Base-by-base conservation (phyloP, 2,113 vertebrate species). In the Vulpes lagopus region DNA sequence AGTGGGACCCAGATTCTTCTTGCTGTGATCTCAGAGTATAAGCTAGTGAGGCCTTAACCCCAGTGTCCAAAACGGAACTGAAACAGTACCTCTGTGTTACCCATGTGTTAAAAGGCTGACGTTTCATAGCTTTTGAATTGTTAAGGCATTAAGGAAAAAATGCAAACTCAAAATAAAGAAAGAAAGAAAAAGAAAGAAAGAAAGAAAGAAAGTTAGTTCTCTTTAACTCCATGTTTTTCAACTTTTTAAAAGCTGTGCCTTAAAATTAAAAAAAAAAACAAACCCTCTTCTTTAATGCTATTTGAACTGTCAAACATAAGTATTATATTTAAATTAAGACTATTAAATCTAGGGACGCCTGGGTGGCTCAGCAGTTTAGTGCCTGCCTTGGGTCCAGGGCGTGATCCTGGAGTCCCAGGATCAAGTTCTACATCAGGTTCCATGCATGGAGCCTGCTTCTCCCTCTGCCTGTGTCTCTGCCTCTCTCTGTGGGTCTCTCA, bases 161-260 rank as follows among this genome's bases (percentile, higher is more conserved):
- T 0, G 20, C 25, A 84, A 91, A 73, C 59, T 83, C 43, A 2
- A 43, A 43, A 7, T 6, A 43, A 43, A 43, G 4, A 43, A 43
- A 43, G 4, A 43, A 43, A 43, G 4, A 43, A 43, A 43, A 32
- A 94, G 73, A 92, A n/a, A 69, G 67, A 69, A 87, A 32, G 22
- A 59, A 81, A 81, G 65, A 79, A 87, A 32, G 22, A 59, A 81
- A 81, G 65, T 35, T 35, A 79, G 15, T 87, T 87, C 65, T 69
- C 69, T 89, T 51, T 94, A 92, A 81, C 51, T 80, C n/a, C 51
- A 3, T 80, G 60, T 82, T 89, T 96, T 94, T 14, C 30, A 85
- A 69, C 67, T 93, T 93, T 64, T 71, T 67, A 88, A 96, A 94
- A 91, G 19, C 65, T 90, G 51, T 4, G 9, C 3, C 22, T 94